Base-by-base conservation (phyloP, 2,797 vertebrate species). In the Pristis pectinata region DNA sequence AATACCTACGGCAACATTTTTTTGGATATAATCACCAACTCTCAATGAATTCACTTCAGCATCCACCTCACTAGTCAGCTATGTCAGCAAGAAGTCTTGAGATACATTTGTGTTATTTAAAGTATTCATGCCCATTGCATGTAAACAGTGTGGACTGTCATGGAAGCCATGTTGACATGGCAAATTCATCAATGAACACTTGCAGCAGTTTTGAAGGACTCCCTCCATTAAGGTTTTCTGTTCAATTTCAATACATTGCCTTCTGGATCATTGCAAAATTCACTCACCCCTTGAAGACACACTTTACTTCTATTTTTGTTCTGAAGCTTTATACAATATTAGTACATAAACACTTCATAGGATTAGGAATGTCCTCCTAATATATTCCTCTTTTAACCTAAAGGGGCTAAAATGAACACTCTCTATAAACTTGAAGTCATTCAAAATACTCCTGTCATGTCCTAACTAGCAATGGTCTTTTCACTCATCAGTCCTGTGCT, bases 181-280 rank as follows among this genome's bases (percentile, higher is more conserved):
- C 70, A 94, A 94, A 44, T 53, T 17, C 92, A 94, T 8, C 92
- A 53, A 27, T 70, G 8, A 13, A 27, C 4, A 37, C 61, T 72
- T 72, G 44, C 70, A 53, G 67, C 37, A 53, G 24, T 9, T 94
- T 94, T 34, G 70, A 70, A 49, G 44, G 70, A 19, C 59, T 67
- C 59, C 59, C 59, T 67, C 87, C 87, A 64, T 91, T 64, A 67
- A 91, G 17, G n/a, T 89, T 89, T 37, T 93, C 89, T 67, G 61
- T n/a, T n/a, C 13, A 11, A 56, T 30, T 85, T 30, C 27, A 59
- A 1, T 34, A 30, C 11, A 9, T 34, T 34, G 85, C 49, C 49
- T 15, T 10, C 74, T 56, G 49, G 49, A 85, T 85, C 53, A 61
- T 15, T n/a, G 56, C 11, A 59, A 87, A n/a, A 61, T 56, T 19